These are phyloP conservation scores for Drosophila robusta DNA, from an alignment of 2,888 invertebrate genomes.

Conservation along the genomic window DNA sequence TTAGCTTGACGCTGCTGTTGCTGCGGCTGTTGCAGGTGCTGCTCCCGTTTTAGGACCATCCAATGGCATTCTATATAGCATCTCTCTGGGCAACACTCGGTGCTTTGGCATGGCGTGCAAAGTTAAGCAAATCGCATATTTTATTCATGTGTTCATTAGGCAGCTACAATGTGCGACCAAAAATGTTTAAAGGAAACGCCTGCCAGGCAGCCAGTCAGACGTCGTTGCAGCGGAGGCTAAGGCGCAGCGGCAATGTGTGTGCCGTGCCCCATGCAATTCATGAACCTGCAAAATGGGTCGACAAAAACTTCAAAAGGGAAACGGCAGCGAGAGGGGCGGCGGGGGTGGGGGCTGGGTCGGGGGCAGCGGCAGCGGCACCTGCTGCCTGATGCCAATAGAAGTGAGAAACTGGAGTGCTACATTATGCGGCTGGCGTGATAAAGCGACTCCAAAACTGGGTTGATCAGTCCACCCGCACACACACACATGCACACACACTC, in stretches of 20 bases:
- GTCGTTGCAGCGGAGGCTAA: conserved; percentile 12
- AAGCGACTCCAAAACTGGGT: conserved; percentile 70
- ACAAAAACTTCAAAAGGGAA: conserved; percentile 79
- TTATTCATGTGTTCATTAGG: conserved; percentile 81
- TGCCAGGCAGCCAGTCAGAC: conserved; percentile 36
- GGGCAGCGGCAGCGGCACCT: conserved; percentile 19
- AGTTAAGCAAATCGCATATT: conserved; percentile 81
- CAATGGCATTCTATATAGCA: conserved; percentile 35
- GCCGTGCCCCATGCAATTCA: conserved; percentile 72
- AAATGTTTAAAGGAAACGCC: conserved; percentile 79
- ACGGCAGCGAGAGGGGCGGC: conserved; percentile 35
- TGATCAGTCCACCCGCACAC: conserved; percentile 54
- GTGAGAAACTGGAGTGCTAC: conserved; percentile 53
- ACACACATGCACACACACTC: conserved; percentile 3
- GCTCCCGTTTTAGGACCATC: conserved; percentile 39
- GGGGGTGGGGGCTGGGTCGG: too few relatives aligned
- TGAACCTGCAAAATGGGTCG: conserved; percentile 78
- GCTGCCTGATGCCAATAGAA: conserved; percentile 60
- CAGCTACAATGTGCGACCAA: conserved; percentile 81
- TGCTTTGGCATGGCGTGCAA: conserved; percentile 63
- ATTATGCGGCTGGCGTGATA: conserved; percentile 73
- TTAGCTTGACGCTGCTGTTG: conserved; percentile 8
- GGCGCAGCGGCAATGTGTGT: conserved; percentile 35
- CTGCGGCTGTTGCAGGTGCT: conserved; percentile 33
- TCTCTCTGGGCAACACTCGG: conserved; percentile 12